These are phyloP conservation scores for Chaetodon trifasciatus DNA, from an alignment of 2,797 vertebrate genomes.

Conservation along the genomic window DNA sequence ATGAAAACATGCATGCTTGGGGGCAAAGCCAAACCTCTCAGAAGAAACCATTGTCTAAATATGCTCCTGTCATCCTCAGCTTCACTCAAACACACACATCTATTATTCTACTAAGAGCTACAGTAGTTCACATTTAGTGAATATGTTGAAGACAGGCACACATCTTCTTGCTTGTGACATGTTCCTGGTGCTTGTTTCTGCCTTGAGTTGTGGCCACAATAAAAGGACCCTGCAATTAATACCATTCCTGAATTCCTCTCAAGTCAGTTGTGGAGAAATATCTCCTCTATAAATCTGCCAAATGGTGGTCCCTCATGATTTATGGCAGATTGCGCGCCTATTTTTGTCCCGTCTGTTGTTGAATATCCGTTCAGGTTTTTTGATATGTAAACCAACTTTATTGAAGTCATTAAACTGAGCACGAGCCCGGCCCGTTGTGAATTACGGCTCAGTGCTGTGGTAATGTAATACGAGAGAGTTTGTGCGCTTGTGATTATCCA, in stretches of 20 bases:
- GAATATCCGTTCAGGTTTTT: conserved; percentile 46
- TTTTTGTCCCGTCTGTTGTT: conserved; percentile 49
- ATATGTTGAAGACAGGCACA: not conserved
- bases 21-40: conserved; percentile 17
- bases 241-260: conserved; percentile 14
- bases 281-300: conserved; percentile 37
- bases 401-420: conserved; percentile 69
- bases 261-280: conserved; percentile 26
- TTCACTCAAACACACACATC: conserved; percentile 11
- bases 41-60: conserved; percentile 12
- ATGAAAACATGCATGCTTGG: conserved; percentile 14
- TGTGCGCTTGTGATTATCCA: conserved; percentile 53
- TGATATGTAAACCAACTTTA: conserved; percentile 70
- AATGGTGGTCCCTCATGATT: conserved; percentile 28
- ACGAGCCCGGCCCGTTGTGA: conserved; percentile 43
- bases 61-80: conserved; percentile 7
- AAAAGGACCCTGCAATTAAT: not conserved
- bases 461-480: conserved; percentile 47
- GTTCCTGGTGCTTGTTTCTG: conserved; percentile 1
- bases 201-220: not conserved
- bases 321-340: conserved; percentile 39
- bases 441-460: conserved; percentile 33
- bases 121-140: not conserved
- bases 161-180: not conserved
- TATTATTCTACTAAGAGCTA: not conserved